Evolutionary conservation across 2,888 invertebrate genomes (phyloP).

Genomic region (Drosophila ustulata): DNA sequence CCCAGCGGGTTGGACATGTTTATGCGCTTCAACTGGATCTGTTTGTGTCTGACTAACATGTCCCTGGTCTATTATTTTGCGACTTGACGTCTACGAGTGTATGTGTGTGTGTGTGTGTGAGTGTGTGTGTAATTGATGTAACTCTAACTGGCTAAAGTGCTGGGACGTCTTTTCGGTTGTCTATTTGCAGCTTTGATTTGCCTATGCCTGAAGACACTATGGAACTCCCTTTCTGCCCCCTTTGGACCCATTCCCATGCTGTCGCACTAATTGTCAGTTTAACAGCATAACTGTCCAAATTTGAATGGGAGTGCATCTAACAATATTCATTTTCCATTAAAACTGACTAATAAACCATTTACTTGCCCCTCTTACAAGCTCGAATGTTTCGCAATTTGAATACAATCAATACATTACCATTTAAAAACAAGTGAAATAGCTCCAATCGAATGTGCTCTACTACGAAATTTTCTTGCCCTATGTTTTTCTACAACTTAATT

Average conservation of each 20-base stretch:
- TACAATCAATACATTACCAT: not conserved
- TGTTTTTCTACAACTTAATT: too few species aligned
- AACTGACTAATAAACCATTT: conserved; percentile 19
- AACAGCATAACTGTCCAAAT: conserved; percentile 65
- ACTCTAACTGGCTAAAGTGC: conserved; percentile 64
- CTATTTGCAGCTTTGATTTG: conserved; percentile 78
- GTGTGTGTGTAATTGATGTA: conserved; percentile 66
- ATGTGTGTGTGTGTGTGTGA: conserved; percentile 33
- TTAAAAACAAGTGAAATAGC: too few species aligned
- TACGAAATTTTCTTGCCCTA: too few species aligned
- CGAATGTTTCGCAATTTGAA: not conserved
- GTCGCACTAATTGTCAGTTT: conserved; percentile 74
- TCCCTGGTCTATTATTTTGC: conserved; percentile 73
- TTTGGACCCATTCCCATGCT: not conserved
- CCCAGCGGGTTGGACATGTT: conserved; percentile 26
- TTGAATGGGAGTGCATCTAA: conserved; percentile 43
- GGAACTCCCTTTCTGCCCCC: not conserved
- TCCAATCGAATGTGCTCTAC: too few species aligned
- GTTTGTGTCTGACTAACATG: conserved; percentile 69
- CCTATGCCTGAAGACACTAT: conserved; percentile 33
- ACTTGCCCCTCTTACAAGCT: not conserved
- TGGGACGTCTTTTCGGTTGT: conserved; percentile 73
- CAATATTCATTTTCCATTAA: conserved; percentile 75
- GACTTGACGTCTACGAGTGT: conserved; percentile 18
- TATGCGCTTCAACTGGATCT: conserved; percentile 49